These are phyloP conservation scores for Sciurus carolinensis DNA, from an alignment of 2,797 vertebrate genomes.

Conservation along the genomic window DNA sequence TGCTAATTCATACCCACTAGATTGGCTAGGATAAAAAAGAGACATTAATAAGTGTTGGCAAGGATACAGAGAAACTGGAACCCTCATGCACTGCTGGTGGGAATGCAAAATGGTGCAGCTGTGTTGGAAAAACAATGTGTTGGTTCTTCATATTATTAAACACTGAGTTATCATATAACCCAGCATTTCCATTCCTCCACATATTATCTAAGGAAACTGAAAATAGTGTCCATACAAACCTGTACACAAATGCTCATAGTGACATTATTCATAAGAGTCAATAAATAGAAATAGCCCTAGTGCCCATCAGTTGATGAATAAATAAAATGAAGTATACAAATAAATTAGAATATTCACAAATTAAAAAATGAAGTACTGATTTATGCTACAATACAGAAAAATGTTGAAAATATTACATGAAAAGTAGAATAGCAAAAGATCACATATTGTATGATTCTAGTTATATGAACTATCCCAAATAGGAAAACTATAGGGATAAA, in stretches of 20 bases:
- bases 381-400: neutral
- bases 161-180: neutral
- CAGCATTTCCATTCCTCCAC: neutral
- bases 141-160: neutral
- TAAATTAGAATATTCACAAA: neutral
- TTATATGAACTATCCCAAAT: neutral
- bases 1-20: neutral
- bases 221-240: neutral
- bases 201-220: neutral
- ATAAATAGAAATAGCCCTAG: neutral
- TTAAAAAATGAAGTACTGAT: neutral
- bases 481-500: conserved; percentile 34
- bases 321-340: neutral
- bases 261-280: neutral
- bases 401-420: neutral
- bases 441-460: neutral
- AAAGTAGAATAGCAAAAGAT: neutral
- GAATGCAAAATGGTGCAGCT: neutral
- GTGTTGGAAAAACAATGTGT: neutral
- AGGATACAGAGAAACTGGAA: neutral
- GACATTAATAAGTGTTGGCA: neutral
- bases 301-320: neutral
- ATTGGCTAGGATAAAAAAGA: neutral
- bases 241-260: neutral
- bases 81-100: neutral